Base-by-base conservation (phyloP, 2,888 invertebrate species). In the Polietes domitor region DNA sequence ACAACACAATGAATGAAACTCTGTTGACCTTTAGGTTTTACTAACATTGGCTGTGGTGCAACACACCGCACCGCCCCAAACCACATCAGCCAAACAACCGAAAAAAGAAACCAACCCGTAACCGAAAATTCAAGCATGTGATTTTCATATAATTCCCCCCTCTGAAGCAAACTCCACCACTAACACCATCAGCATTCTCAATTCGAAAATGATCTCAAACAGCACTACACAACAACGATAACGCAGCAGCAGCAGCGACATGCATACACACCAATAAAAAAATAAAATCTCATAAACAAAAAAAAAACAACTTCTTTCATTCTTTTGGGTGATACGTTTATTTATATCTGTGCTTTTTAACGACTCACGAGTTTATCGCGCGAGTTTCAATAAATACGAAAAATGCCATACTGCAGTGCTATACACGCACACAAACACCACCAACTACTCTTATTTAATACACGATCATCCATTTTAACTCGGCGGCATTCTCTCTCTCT, bases 331-430 rank as follows among this genome's bases (percentile, higher is more conserved):
- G 26, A 61, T 12, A 53, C 50, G 3, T 55, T 58, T 58, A 21
- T 58, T 58, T 58, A 58, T 58, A 58, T 24, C 21, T 58, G 24
- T 9, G 24, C 26, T 26, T 9, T 26, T 1, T 12, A 58, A 24
- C 19, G 17, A 47, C 65, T 63, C 83, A 83, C 83, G 83, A 83
- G 83, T 80, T 83, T 83, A 80, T 83, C 83, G 80, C 80, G 80
- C 55, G 83, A 83, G 77, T 80, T 65, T 24, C 71, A 74, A 63
- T 24, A 65, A 71, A 63, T 63, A 50, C 21, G 41, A 37, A 50
- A 41, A 71, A 10, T n/a, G 12, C 37, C 26, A 28, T 50, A 74
- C n/a, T 15, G 47, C 12, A 47, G 5, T 47, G 47, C 7, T 37
- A 0, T n/a, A n/a, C n/a, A n/a, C n/a, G n/a, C n/a, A n/a, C n/a